Percentiles rank a stretch among this genome's conserved stretches.
Evolutionary conservation across 2,888 invertebrate genomes (phyloP).

Genomic region (Zhuqinia jingwanae): DNA sequence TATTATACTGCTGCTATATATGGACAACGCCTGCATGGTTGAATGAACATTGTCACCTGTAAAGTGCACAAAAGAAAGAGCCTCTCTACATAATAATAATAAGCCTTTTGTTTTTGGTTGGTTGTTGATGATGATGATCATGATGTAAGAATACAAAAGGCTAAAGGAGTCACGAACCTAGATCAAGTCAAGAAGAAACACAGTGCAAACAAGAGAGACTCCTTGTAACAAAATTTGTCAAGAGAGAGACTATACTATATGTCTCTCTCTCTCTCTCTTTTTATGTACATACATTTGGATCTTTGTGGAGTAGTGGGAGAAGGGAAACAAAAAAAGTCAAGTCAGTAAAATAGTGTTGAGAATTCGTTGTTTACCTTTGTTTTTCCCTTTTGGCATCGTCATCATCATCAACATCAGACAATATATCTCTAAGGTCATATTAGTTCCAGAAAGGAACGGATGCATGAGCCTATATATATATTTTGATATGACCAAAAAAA

Average conservation of each 20-base stretch:
- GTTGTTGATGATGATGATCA: background rate
- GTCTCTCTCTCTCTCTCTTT: background rate
- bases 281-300: background rate
- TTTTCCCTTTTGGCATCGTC: conserved; percentile 20
- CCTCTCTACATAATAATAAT: background rate
- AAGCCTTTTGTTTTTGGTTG: conserved; percentile 21
- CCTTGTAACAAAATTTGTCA: conserved; percentile 14
- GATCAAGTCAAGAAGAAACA: conserved; percentile 35
- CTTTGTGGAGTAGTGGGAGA: background rate
- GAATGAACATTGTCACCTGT: conserved; percentile 16
- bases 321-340: background rate
- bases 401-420: background rate
- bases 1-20: no score
- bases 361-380: conserved; percentile 31
- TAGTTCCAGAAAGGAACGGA: no score
- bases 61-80: background rate
- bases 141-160: conserved; percentile 5
- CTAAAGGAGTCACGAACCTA: conserved; percentile 17
- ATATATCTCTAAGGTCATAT: conserved; percentile 9
- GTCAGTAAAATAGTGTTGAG: background rate
- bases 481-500: background rate
- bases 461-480: background rate
- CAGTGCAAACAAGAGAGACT: conserved; percentile 15
- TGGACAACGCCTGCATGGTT: no score
- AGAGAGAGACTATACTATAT: background rate